These are phyloP conservation scores for Drosophila mercatorum DNA, from an alignment of 2,888 invertebrate species.

Conservation along the genomic window DNA sequence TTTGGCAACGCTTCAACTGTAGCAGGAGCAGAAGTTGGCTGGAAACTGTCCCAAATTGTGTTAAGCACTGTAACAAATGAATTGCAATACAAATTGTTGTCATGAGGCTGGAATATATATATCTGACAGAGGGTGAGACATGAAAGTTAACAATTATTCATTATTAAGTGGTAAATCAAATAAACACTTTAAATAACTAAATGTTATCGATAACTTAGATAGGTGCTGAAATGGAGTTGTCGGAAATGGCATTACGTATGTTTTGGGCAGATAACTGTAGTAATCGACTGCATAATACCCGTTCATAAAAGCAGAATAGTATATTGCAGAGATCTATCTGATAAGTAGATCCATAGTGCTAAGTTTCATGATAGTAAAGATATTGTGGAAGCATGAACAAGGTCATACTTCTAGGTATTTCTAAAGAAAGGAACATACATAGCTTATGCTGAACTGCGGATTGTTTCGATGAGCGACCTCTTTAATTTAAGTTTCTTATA, in stretches of 20 bases:
- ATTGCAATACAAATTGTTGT: constrained; percentile 15
- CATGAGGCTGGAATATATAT: not conserved
- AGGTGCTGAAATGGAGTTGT: not conserved
- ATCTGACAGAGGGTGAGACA: not conserved
- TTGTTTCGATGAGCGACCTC: no score
- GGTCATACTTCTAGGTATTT: no score
- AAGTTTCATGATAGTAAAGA: no score
- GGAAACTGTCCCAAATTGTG: constrained; percentile 13
- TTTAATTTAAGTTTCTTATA: no score
- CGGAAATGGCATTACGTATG: not conserved
- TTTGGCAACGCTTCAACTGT: constrained; percentile 30
- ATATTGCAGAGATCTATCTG: no score
- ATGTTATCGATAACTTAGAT: not conserved
- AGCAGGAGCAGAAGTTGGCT: constrained; percentile 1
- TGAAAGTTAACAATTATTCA: not conserved
- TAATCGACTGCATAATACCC: no score
- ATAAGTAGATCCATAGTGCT: no score
- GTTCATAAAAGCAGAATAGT: no score
- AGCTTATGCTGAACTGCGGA: no score
- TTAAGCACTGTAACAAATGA: not conserved
- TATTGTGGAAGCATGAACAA: no score
- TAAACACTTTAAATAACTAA: not conserved
- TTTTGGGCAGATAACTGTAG: no score
- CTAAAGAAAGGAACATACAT: no score
- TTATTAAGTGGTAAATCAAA: not conserved